phyloP scores from a whole-genome alignment of 2,113 vertebrate species.

The Cisticola juncidis region DNA sequence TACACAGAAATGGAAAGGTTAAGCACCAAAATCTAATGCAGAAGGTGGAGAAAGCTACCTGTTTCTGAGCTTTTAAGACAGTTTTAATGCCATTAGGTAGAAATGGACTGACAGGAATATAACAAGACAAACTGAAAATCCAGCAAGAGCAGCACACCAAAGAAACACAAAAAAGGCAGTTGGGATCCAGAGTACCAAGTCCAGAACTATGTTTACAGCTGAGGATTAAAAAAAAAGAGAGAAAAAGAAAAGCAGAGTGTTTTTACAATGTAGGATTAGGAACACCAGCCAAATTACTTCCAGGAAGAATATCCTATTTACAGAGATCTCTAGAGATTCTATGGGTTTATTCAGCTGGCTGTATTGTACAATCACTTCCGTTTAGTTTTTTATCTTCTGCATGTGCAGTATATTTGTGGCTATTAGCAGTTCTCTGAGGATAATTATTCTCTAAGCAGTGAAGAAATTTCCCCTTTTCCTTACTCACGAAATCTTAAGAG shows the following conservation, averaged over 20 bases:
- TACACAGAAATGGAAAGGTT: background rate
- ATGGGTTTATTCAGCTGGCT: background rate
- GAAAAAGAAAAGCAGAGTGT: background rate
- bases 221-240: background rate
- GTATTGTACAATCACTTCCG: background rate
- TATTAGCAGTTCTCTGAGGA: background rate
- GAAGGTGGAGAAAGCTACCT: background rate
- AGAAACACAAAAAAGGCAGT: background rate
- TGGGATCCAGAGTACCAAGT: background rate
- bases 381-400: background rate
- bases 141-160: background rate
- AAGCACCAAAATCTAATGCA: background rate
- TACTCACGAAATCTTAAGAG: background rate
- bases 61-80: background rate
- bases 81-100: background rate
- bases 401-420: background rate
- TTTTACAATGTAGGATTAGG: background rate
- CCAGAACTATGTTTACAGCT: background rate
- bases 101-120: background rate
- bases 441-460: background rate
- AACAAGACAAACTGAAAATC: background rate
- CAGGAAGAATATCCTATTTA: background rate
- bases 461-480: background rate
- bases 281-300: background rate
- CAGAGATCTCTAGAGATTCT: background rate